phyloP scores from a whole-genome alignment of 2,797 vertebrate species.

The Artibeus jamaicensis region DNA sequence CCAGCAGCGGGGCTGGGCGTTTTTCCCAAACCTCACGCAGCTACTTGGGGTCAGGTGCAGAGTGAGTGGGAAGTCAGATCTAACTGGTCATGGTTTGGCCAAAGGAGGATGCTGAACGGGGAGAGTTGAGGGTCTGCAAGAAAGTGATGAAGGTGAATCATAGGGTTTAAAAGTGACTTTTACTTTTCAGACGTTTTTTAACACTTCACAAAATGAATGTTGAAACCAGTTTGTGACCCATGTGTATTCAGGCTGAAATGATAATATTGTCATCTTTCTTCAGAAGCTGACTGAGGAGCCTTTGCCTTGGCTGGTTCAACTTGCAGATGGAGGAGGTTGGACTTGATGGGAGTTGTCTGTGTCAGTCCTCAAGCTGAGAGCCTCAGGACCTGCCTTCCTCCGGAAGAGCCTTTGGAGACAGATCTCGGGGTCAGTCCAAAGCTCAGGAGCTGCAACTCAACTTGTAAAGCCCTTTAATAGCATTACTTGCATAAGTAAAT shows the following conservation, averaged over 20 bases:
- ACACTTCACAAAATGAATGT: not conserved
- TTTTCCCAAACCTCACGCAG: not conserved
- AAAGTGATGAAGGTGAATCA: not conserved
- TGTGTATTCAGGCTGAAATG: not conserved
- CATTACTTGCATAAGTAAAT: not conserved
- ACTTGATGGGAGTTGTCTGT: not conserved
- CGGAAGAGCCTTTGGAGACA: not conserved
- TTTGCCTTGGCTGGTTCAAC: not conserved
- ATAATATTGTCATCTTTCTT: not conserved
- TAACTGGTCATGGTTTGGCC: not conserved
- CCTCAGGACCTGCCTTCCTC: not conserved
- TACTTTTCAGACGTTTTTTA: not conserved
- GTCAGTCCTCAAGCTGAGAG: not conserved
- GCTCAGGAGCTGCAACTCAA: conserved; percentile 46
- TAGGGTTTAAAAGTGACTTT: not conserved
- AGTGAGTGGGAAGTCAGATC: not conserved
- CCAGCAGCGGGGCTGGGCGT: not conserved
- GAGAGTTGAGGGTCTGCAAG: not conserved
- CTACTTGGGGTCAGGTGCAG: accelerated
- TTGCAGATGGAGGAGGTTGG: not conserved
- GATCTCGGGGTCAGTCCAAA: conserved; percentile 23
- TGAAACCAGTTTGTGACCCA: not conserved
- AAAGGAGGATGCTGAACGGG: not conserved
- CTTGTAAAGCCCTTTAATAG: conserved; percentile 24
- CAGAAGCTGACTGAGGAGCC: not conserved